Conservation (phyloP, 2,888 invertebrate species). For the Koerneria pararmatus region DNA sequence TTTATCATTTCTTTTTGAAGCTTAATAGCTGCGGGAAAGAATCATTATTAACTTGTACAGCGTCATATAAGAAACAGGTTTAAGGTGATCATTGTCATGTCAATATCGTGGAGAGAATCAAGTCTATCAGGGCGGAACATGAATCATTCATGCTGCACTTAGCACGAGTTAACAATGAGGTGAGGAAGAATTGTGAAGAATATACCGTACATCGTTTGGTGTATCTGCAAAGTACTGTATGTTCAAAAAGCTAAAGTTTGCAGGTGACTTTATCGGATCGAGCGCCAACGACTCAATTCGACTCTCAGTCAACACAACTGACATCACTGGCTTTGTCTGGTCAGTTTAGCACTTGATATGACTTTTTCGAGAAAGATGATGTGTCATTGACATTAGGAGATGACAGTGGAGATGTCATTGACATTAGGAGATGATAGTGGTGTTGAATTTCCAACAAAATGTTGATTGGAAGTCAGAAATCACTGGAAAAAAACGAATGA, state of each 20-base stretch:
- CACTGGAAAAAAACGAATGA: too few relatives aligned
- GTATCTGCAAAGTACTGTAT: constrained; percentile 7
- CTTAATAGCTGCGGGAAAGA: too few relatives aligned
- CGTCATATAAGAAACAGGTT: too few relatives aligned
- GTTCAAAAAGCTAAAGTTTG: background rate
- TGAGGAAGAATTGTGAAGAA: constrained; percentile 34
- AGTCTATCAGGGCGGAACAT: constrained; percentile 86
- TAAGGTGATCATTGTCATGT: constrained; percentile 64
- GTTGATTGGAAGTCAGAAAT: too few relatives aligned
- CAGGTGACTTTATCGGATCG: constrained; percentile 61
- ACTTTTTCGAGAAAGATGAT: too few relatives aligned
- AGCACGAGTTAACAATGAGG: constrained; percentile 77
- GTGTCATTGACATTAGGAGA: too few relatives aligned
- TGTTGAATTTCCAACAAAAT: too few relatives aligned
- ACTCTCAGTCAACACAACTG: constrained; percentile 84
- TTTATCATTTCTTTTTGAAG: background rate
- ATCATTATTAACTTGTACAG: too few relatives aligned
- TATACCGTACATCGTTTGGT: too few relatives aligned
- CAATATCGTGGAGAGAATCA: constrained; percentile 88
- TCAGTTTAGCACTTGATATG: too few relatives aligned
- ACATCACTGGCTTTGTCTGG: constrained; percentile 86
- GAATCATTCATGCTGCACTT: constrained; percentile 93
- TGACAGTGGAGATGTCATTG: too few relatives aligned
- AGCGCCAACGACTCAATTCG: constrained; percentile 71
- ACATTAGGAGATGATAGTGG: too few relatives aligned